A percentile compares a stretch with the other conserved stretches of the same genome.
phyloP scores from a whole-genome alignment of 37 sponge, comb jelly and placozoan species.

The Ianthella basta region DNA sequence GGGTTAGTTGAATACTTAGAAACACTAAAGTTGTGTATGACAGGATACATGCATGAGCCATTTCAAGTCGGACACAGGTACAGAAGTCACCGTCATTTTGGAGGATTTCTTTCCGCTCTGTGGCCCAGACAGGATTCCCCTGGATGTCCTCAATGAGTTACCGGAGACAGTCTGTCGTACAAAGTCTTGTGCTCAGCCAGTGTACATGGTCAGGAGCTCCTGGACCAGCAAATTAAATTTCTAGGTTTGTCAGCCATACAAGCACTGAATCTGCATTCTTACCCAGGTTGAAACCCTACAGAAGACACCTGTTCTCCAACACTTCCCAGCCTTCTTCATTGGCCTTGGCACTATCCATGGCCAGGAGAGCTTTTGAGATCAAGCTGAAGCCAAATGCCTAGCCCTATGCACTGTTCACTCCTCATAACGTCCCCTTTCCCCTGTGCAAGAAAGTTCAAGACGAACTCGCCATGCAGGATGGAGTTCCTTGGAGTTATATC shows the following conservation, averaged over 20 bases:
- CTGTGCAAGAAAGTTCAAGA: no score
- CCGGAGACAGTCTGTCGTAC: no score
- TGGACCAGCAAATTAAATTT: background rate
- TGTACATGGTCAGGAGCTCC: background rate
- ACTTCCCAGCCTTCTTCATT: constrained; percentile 22
- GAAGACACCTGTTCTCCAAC: background rate
- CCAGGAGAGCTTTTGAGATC: constrained; percentile 36
- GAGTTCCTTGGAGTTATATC: no score
- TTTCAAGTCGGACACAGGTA: no score
- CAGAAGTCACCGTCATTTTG: no score
- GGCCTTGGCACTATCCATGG: constrained; percentile 48
- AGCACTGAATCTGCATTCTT: background rate
- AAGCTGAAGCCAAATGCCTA: constrained; percentile 26
- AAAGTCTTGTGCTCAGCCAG: background rate
- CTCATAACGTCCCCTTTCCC: constrained; percentile 41
- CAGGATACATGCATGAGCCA: no score
- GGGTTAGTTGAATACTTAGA: no score
- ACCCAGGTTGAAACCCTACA: background rate
- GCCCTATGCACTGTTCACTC: constrained; percentile 47
- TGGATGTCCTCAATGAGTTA: no score
- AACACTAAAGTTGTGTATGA: no score
- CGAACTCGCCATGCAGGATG: no score
- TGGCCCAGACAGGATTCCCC: no score
- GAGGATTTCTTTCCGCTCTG: background rate
- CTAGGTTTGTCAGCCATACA: background rate